These are phyloP conservation scores for Theristicus caerulescens DNA, from an alignment of 2,113 vertebrate species.

Conservation along the genomic window DNA sequence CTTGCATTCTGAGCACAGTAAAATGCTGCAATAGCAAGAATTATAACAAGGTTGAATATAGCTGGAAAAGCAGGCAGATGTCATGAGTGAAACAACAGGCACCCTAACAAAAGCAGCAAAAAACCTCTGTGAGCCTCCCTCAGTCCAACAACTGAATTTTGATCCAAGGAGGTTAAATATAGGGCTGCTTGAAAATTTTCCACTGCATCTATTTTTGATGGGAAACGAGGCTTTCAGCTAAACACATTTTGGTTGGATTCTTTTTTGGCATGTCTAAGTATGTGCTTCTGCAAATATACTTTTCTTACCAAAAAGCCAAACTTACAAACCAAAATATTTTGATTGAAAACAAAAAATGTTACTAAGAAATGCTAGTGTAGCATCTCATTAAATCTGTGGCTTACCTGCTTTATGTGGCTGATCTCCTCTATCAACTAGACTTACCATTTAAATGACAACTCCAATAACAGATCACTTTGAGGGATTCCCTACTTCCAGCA, in stretches of 20 bases:
- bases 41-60: neutral
- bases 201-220: slow-evolving; percentile 56
- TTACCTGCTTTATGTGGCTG: neutral
- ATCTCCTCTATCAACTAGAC: neutral
- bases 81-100: slow-evolving; percentile 54
- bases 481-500: neutral
- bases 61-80: slow-evolving; percentile 40
- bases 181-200: slow-evolving; percentile 52
- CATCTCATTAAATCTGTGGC: neutral
- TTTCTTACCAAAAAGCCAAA: slow-evolving; percentile 52
- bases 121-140: neutral
- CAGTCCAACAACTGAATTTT: slow-evolving; percentile 27
- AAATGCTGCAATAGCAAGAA: slow-evolving; percentile 29
- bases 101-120: slow-evolving; percentile 39
- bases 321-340: slow-evolving; percentile 32
- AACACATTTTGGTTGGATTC: neutral
- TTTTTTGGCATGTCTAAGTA: neutral
- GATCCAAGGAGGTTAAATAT: slow-evolving; percentile 56
- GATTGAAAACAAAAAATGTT: neutral
- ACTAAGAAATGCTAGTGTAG: neutral
- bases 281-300: slow-evolving; percentile 22
- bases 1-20: neutral
- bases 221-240: slow-evolving; percentile 22
- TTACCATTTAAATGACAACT: neutral
- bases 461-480: neutral